These are phyloP conservation scores for Drosophila serrata DNA, from an alignment of 1,140 invertebrate species.

Conservation along the genomic window DNA sequence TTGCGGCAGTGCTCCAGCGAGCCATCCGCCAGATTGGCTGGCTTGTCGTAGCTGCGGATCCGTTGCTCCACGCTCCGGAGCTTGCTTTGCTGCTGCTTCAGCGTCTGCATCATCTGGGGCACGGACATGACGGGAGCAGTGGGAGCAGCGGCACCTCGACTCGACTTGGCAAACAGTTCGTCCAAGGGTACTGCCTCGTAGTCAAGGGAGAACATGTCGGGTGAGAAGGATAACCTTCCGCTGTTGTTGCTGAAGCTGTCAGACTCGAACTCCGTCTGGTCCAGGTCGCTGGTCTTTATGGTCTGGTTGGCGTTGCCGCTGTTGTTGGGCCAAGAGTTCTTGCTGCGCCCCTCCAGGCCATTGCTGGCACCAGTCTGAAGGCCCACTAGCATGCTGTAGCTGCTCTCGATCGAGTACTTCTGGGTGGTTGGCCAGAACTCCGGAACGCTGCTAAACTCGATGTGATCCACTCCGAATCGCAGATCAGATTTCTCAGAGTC, in stretches of 20 bases:
- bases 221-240: constrained; percentile 64
- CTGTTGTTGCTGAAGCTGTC: constrained; percentile 67
- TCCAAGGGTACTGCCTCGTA: constrained; percentile 74
- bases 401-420: constrained; percentile 81
- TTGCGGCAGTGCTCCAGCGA: constrained; percentile 54
- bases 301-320: constrained; percentile 46
- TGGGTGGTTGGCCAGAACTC: constrained; percentile 62
- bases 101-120: constrained; percentile 60
- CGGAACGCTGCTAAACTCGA: constrained; percentile 70
- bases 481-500: constrained; percentile 40
- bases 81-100: constrained; percentile 64
- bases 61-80: constrained; percentile 62
- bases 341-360: constrained; percentile 77
- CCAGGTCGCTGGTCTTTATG: constrained; percentile 76
- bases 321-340: constrained; percentile 72
- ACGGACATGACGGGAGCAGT: constrained; percentile 37
- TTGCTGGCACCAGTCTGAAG: constrained; percentile 74
- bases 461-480: constrained; percentile 73
- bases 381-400: constrained; percentile 80
- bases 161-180: constrained; percentile 67
- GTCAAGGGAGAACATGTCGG: constrained; percentile 62
- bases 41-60: constrained; percentile 58
- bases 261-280: constrained; percentile 73
- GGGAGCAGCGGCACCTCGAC: constrained; percentile 3
- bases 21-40: constrained; percentile 42